These are phyloP conservation scores for Synanthedon tipuliformis DNA, from an alignment of 2,888 invertebrate genomes.

Conservation along the genomic window DNA sequence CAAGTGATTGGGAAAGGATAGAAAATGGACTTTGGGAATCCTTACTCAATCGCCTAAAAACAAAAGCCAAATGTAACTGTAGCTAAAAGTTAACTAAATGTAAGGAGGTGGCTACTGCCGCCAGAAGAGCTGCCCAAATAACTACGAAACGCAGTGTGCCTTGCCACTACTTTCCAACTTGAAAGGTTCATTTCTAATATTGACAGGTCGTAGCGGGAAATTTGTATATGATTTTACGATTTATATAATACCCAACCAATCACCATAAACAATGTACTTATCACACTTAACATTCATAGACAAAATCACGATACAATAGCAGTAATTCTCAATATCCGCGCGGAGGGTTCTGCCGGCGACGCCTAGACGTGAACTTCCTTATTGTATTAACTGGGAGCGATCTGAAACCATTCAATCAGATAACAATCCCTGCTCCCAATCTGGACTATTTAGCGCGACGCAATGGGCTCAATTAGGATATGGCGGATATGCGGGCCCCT, in stretches of 20 bases:
- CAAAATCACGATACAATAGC: background rate
- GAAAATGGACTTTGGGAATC: too few species aligned
- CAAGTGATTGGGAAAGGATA: too few species aligned
- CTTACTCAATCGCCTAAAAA: too few species aligned
- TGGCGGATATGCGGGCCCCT: slow-evolving; percentile 68
- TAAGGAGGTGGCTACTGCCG: too few species aligned
- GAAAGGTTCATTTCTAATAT: too few species aligned
- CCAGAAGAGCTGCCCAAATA: too few species aligned
- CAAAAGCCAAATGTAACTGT: too few species aligned
- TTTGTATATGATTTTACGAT: background rate
- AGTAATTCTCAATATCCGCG: slow-evolving; percentile 41
- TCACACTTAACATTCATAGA: background rate
- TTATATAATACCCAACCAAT: background rate
- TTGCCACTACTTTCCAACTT: too few species aligned
- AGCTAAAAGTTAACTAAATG: too few species aligned
- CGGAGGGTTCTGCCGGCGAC: slow-evolving; percentile 17
- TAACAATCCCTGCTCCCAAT: slow-evolving; percentile 53
- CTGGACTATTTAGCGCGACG: slow-evolving; percentile 66
- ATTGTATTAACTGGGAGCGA: slow-evolving; percentile 43
- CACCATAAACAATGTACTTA: background rate
- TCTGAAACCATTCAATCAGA: slow-evolving; percentile 55
- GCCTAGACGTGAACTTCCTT: slow-evolving; percentile 54
- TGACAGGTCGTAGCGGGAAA: too few species aligned
- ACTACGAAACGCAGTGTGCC: too few species aligned
- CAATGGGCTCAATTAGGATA: slow-evolving; percentile 63